Evolutionary conservation across 2,113 vertebrate species (phyloP), one percentile per base, ranked within the genome.

Genomic region (Euleptes europaea): DNA sequence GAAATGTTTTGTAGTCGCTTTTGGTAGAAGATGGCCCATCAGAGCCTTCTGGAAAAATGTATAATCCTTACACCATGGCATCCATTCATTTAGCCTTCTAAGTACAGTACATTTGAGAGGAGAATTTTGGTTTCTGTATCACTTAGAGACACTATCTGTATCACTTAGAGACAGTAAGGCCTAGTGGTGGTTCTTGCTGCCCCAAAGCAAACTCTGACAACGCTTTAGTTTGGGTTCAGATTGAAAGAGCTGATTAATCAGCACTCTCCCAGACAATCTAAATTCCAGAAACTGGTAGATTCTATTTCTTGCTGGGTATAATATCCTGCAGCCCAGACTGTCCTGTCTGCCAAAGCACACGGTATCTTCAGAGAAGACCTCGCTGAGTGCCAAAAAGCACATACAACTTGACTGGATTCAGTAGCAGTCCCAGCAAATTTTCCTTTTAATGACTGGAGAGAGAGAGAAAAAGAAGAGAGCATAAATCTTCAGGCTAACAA

Each of bases 341-440:
- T 60, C 57, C 82, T 4, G 0, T 85, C 88, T 94, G 97, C 97
- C 96, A 97, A 97, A 95, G 93, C 93, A 95, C 94, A 97, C 95
- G 82, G 90, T 91, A 94, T 83, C 89, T 89, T 78, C 93, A 82
- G 91, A 42, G 71, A 90, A 88, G 87, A 84, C 73, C 85, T 89
- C 5, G 83, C 87, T 49, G 84, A 49, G 87, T 95, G 94, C 94
- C 95, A 95, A 87, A 90, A 92, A 85, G 90, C 87, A 85, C 92
- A 90, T 0, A 6, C 89, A 76, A 26, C 80, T 90, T 80, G 19
- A 86, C 91, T 89, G 88, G 90, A 90, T 77, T 89, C 86, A 80
- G 78, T 88, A 85, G 77, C 87, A 80, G 72, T 12, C 1, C 74
- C 0, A 10, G 75, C 86, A 79, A 91, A 89, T 82, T 86, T 84